Evolutionary conservation across 2,113 vertebrate species (phyloP), one percentile per base, ranked within the genome.

Genomic region (Tiliqua scincoides): DNA sequence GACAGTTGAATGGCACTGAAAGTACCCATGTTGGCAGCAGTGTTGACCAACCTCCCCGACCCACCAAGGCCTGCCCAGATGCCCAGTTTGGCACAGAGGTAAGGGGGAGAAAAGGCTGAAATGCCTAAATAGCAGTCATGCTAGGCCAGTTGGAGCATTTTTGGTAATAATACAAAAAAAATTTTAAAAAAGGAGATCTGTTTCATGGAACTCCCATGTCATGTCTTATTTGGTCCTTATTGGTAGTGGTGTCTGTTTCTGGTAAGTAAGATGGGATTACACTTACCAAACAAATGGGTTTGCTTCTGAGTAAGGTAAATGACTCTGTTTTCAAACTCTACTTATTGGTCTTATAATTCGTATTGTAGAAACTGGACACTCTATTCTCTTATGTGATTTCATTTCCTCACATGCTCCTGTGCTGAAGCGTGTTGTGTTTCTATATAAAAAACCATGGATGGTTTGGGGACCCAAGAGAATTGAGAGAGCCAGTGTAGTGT

Each of bases 11-110:
- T 57, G 32, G 63, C n/a, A 93, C 96, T 0, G 92, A 88, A 1
- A 82, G 93, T 21, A 11, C 92, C 63, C 81, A 93, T 3, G 5
- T 75, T 21, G 97, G 96, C 61, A 92, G 93, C 27, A 95, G 96
- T 1, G 96, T 96, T 12, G 92, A 91, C 17, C 62, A n/a, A 15
- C 96, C 96, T 17, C 94, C 96, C 63, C 96, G 94, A 54, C 97
- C 97, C 12, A 92, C 92, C 78, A 94, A 97, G 48, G 96, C 97
- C 40, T 97, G 96, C 43, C 97, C 97, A 2, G 95, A 97, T 82
- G 94, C 94, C 35, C 95, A 95, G 37, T 98, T 98, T 68, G 97
- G 95, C 79, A 96, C 92, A 0, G 97, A 98, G 96, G 98, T 98
- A 86, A 94, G 85, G 43, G 12, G 5, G 25, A 48, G 43, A 71